Evolutionary conservation across 2,113 vertebrate genomes (phyloP).

Genomic region (Poeciliopsis occidentalis): DNA sequence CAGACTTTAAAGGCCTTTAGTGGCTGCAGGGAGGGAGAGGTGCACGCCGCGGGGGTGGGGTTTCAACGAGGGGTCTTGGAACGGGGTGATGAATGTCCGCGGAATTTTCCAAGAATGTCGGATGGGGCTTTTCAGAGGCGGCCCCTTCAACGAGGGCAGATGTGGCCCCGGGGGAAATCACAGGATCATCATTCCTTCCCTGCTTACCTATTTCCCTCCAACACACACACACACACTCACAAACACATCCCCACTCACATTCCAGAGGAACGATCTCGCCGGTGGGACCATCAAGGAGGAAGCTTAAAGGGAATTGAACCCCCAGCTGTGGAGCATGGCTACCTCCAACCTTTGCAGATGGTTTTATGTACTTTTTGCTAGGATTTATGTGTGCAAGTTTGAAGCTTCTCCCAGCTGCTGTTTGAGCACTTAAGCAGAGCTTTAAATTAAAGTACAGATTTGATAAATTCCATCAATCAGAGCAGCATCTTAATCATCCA

Average conservation of each 20-base stretch:
- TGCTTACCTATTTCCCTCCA: constrained; percentile 56
- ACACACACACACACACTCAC: constrained; percentile 27
- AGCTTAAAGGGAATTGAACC: constrained; percentile 47
- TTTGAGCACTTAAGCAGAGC: constrained; percentile 14
- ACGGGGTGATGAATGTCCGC: constrained; percentile 52
- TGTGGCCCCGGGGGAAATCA: constrained; percentile 70
- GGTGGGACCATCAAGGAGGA: constrained; percentile 24
- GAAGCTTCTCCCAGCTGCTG: constrained; percentile 36
- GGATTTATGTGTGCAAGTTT: constrained; percentile 47
- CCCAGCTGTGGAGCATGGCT: constrained; percentile 35
- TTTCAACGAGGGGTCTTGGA: constrained; percentile 42
- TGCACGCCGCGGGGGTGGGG: constrained; percentile 7
- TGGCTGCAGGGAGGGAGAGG: constrained; percentile 24
- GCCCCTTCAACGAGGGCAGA: constrained; percentile 58
- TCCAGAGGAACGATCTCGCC: constrained; percentile 37
- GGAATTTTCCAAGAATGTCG: constrained; percentile 71
- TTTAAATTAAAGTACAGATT: constrained; percentile 37
- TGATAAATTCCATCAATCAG: not conserved
- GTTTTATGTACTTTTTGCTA: constrained; percentile 63
- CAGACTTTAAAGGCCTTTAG: constrained; percentile 39
- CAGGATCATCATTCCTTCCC: constrained; percentile 65
- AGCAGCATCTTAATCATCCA: too few species aligned
- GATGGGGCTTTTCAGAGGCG: constrained; percentile 52
- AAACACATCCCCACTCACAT: constrained; percentile 30
- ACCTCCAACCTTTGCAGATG: constrained; percentile 57